phyloP scores from a whole-genome alignment of 1,140 invertebrate species.

The Gryllus bimaculatus region DNA sequence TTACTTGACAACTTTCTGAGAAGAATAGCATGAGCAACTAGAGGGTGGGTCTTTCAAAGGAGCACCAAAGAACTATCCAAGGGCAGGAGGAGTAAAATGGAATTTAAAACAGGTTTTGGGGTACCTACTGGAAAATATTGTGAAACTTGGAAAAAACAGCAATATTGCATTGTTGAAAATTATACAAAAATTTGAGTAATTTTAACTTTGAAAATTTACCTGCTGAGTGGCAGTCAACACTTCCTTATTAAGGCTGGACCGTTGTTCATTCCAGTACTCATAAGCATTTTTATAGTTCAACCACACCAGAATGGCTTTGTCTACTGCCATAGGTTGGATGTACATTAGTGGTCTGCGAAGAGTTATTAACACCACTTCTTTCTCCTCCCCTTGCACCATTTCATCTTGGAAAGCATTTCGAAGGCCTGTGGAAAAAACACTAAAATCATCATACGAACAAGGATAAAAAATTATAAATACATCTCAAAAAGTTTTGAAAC shows the following conservation, averaged over 20 bases:
- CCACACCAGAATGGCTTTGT: slow-evolving; percentile 95
- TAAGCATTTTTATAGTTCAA: slow-evolving; percentile 98
- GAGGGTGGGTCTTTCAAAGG: too few species aligned
- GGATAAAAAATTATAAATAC: slow-evolving; percentile 12
- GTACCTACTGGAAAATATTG: too few species aligned
- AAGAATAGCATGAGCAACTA: too few species aligned
- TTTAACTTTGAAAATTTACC: slow-evolving; percentile 26
- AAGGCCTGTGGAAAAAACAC: slow-evolving; percentile 37
- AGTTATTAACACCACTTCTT: slow-evolving; percentile 88
- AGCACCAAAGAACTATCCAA: too few species aligned
- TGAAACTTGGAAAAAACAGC: too few species aligned
- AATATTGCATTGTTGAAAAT: too few species aligned
- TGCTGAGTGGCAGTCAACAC: slow-evolving; percentile 74
- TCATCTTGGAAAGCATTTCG: slow-evolving; percentile 84
- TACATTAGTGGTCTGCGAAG: slow-evolving; percentile 86
- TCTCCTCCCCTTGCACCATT: slow-evolving; percentile 77
- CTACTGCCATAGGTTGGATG: slow-evolving; percentile 89
- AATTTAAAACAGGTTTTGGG: too few species aligned
- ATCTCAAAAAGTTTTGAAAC: neutral
- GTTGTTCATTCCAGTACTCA: slow-evolving; percentile 96
- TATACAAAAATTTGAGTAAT: too few species aligned
- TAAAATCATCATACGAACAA: neutral
- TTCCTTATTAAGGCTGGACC: slow-evolving; percentile 77
- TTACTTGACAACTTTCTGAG: too few species aligned
- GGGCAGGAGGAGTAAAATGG: too few species aligned